A percentile compares a stretch with the other conserved stretches of the same genome.
These are phyloP conservation scores for Euproctis similis DNA, from an alignment of 2,888 invertebrate species.

Conservation along the genomic window DNA sequence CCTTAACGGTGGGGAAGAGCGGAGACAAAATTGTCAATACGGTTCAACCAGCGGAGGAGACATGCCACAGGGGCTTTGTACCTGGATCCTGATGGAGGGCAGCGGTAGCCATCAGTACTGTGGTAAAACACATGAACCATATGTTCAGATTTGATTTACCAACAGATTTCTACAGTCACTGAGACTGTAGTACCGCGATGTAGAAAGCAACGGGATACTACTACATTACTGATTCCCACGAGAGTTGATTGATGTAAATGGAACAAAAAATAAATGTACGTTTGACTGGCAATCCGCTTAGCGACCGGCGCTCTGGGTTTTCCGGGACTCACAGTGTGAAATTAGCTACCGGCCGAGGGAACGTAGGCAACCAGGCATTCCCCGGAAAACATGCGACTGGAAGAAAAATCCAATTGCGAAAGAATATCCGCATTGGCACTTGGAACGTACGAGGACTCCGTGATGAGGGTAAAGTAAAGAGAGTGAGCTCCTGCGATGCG, in stretches of 20 bases:
- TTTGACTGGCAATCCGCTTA: slow-evolving; percentile 5
- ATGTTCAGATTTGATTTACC: neutral
- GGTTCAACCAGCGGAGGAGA: slow-evolving; percentile 5
- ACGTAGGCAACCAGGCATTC: slow-evolving; percentile 3
- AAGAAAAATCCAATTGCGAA: neutral
- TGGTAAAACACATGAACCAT: neutral
- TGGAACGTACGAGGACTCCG: neutral
- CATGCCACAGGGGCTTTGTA: slow-evolving; percentile 6
- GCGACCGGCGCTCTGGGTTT: slow-evolving; percentile 6
- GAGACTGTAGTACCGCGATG: slow-evolving; percentile 8
- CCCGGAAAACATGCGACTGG: slow-evolving; percentile 2
- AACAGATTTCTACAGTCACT: slow-evolving; percentile 5
- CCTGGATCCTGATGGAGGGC: slow-evolving; percentile 5
- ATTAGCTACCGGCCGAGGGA: slow-evolving; percentile 8
- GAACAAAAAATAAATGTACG: too few relatives aligned
- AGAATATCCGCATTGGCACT: slow-evolving; percentile 1
- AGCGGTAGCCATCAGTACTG: neutral
- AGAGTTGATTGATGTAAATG: too few relatives aligned
- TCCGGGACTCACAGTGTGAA: slow-evolving; percentile 6
- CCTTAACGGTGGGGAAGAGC: neutral
- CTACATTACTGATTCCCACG: too few relatives aligned
- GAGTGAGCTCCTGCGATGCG: neutral
- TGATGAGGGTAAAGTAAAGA: neutral
- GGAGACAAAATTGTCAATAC: slow-evolving; percentile 3
- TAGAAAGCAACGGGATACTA: too few relatives aligned